Conservation (phyloP, 2,888 invertebrate species). For the Tetragonisca angustula region DNA sequence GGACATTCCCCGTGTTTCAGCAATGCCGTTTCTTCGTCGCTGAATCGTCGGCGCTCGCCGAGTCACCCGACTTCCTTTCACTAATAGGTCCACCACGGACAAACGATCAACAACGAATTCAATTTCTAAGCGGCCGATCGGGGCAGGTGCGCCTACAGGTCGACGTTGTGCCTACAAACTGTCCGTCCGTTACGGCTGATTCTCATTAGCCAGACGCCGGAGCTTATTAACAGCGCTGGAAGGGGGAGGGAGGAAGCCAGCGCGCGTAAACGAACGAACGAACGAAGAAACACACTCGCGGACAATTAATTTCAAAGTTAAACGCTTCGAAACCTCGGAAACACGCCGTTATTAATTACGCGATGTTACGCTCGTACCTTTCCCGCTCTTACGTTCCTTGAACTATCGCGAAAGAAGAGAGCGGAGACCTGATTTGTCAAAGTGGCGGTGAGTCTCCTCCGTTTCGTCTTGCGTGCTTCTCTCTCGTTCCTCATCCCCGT, state of each 20-base stretch:
- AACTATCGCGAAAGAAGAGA: constrained; percentile 51
- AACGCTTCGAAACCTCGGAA: constrained; percentile 33
- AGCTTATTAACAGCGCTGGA: constrained; percentile 56
- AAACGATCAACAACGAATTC: constrained; percentile 64
- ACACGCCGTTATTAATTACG: constrained; percentile 51
- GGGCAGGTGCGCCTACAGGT: constrained; percentile 41
- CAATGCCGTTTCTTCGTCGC: constrained; percentile 46
- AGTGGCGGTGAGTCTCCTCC: neutral
- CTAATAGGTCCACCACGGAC: constrained; percentile 57
- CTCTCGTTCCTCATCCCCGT: neutral
- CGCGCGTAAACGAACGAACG: neutral
- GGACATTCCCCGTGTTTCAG: constrained; percentile 51
- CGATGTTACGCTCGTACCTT: constrained; percentile 41
- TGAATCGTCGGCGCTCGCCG: constrained; percentile 21
- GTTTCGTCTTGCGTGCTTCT: neutral
- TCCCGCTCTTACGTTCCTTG: constrained; percentile 50
- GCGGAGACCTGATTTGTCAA: constrained; percentile 47
- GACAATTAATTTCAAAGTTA: constrained; percentile 55
- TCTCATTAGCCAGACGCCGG: constrained; percentile 60
- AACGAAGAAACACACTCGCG: neutral
- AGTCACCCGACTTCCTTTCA: constrained; percentile 60
- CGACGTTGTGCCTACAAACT: constrained; percentile 57
- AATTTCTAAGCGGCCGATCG: constrained; percentile 61
- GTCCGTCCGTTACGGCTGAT: constrained; percentile 55
- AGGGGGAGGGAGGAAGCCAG: neutral